These are phyloP conservation scores for Apis dorsata DNA, from an alignment of 1,140 invertebrate genomes.

Conservation along the genomic window DNA sequence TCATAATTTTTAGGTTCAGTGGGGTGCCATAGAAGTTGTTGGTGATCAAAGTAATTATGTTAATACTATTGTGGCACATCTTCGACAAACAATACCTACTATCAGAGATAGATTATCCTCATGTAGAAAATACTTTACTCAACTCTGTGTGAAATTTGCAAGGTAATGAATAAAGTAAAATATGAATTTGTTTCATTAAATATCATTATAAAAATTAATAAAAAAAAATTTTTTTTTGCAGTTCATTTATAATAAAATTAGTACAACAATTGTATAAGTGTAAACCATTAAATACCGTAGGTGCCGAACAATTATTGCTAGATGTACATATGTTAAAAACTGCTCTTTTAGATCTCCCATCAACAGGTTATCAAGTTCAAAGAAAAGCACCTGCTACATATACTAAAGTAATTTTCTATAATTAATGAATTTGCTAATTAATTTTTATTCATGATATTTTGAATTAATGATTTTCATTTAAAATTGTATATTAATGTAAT, in stretches of 20 bases:
- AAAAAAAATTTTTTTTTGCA: constrained; percentile 75
- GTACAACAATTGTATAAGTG: constrained; percentile 97
- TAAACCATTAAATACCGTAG: constrained; percentile 94
- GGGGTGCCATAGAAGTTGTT: constrained; percentile 95
- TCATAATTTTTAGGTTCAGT: constrained; percentile 85
- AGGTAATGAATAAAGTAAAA: constrained; percentile 79
- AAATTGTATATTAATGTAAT: constrained; percentile 1
- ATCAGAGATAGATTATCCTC: constrained; percentile 95
- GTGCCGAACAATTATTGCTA: constrained; percentile 97
- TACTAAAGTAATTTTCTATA: constrained; percentile 80
- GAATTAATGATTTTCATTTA: no score
- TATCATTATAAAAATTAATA: neutral
- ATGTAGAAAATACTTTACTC: constrained; percentile 98
- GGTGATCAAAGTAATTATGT: constrained; percentile 99
- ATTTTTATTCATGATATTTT: neutral
- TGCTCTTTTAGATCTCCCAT: constrained; percentile 96
- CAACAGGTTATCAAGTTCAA: constrained; percentile 92
- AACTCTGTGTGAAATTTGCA: constrained; percentile 98
- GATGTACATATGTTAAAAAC: constrained; percentile 99
- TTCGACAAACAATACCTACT: constrained; percentile 93
- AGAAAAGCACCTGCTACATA: constrained; percentile 92
- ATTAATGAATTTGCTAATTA: neutral
- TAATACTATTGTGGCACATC: constrained; percentile 91
- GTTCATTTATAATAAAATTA: constrained; percentile 97
- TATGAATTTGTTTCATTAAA: constrained; percentile 6